Conservation (phyloP, 2,888 invertebrate genomes). For the Hypsopygia costalis region DNA sequence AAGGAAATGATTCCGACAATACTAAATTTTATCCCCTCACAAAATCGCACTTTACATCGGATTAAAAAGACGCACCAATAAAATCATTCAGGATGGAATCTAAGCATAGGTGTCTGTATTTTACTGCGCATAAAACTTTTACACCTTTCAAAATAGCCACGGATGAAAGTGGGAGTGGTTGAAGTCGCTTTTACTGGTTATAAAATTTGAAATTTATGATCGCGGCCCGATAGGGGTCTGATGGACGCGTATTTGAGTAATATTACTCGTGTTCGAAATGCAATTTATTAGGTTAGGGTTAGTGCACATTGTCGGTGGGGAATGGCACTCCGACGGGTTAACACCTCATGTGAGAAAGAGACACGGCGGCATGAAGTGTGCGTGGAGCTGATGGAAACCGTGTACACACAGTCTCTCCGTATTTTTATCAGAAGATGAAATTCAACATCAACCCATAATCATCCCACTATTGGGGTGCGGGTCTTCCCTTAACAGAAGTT, state of each 20-base stretch:
- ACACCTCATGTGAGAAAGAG: no score
- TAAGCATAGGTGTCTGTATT: slow-evolving; percentile 38
- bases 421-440: no score
- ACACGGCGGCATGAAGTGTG: no score
- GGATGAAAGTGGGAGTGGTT: slow-evolving; percentile 15
- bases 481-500: no score
- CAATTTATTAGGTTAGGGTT: no score
- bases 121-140: slow-evolving; percentile 52
- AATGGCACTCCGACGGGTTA: no score
- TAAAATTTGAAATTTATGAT: slow-evolving; percentile 61
- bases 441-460: no score
- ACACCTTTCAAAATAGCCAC: slow-evolving; percentile 44
- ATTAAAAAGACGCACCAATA: slow-evolving; percentile 33
- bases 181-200: slow-evolving; percentile 34
- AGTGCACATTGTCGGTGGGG: no score
- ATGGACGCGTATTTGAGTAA: background rate
- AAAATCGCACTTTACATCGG: slow-evolving; percentile 22
- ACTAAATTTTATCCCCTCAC: slow-evolving; percentile 16
- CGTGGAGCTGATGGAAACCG: no score
- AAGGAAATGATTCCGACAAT: slow-evolving; percentile 13
- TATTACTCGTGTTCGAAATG: background rate
- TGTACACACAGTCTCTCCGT: no score
- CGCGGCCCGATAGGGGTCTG: background rate
- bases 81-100: slow-evolving; percentile 33
- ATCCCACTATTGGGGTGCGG: no score